Conservation (phyloP, 2,797 vertebrate species). For the Pseudochromis fuscus region DNA sequence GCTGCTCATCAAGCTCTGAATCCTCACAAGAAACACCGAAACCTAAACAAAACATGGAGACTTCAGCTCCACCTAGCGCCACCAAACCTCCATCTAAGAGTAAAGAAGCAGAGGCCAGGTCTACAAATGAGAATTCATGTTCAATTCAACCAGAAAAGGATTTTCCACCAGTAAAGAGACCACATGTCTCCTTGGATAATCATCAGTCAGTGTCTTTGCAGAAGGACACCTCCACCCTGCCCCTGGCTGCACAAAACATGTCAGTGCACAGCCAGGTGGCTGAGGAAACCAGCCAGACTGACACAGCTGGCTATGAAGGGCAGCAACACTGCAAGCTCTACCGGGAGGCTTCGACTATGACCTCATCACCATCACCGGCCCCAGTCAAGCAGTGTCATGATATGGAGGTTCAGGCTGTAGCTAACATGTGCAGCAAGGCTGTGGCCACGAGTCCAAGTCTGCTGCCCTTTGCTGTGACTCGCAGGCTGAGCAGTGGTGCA, state of each 20-base stretch:
- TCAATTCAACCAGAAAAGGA: constrained; percentile 45
- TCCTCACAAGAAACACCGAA: constrained; percentile 44
- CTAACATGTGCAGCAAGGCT: constrained; percentile 86
- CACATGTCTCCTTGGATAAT: constrained; percentile 61
- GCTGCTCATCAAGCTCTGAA: constrained; percentile 46
- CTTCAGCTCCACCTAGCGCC: constrained; percentile 12
- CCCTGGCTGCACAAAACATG: constrained; percentile 49
- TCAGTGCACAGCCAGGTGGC: constrained; percentile 44
- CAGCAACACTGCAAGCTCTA: constrained; percentile 78
- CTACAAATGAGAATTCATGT: constrained; percentile 38
- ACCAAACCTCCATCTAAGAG: constrained; percentile 21
- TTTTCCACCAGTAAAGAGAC: constrained; percentile 44
- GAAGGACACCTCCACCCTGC: constrained; percentile 46
- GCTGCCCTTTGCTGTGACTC: constrained; percentile 77
- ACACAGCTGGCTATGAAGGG: constrained; percentile 52
- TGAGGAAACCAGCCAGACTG: constrained; percentile 42
- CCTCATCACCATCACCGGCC: constrained; percentile 74
- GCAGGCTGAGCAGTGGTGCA: constrained; percentile 57
- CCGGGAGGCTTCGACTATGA: constrained; percentile 94
- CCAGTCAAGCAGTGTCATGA: constrained; percentile 81
- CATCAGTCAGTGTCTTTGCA: constrained; percentile 53
- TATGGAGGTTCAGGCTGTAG: constrained; percentile 94
- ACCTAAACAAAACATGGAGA: constrained; percentile 44
- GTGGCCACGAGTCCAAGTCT: constrained; percentile 95
- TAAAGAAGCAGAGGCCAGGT: constrained; percentile 25